phyloP scores from a whole-genome alignment of 1,140 invertebrate species.

The Eriocheir sinensis region DNA sequence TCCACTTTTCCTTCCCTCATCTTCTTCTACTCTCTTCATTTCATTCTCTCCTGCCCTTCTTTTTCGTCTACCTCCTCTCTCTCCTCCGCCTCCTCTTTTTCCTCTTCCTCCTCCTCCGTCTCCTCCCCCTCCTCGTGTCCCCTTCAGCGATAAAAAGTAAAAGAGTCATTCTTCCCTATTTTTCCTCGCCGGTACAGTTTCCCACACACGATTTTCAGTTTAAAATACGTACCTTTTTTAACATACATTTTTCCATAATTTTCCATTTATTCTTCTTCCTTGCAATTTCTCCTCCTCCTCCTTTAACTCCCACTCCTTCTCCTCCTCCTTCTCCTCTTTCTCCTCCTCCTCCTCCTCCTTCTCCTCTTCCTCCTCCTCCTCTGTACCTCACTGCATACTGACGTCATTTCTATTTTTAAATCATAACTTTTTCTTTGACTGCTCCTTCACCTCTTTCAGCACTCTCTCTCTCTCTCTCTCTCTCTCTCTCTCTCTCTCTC shows the following conservation, averaged over 20 bases:
- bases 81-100: not conserved
- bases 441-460: not conserved
- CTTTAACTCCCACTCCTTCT: not conserved
- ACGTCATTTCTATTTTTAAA: not conserved
- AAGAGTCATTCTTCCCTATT: too few relatives aligned
- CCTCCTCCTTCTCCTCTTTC: not conserved
- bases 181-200: too few relatives aligned
- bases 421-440: not conserved
- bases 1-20: not conserved
- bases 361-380: not conserved
- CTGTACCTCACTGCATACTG: not conserved
- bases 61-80: not conserved
- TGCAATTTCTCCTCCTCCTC: not conserved
- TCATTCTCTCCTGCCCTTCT: not conserved
- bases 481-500: constrained; percentile 25
- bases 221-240: too few relatives aligned
- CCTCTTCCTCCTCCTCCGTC: too few relatives aligned
- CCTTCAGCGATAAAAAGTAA: too few relatives aligned
- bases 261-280: too few relatives aligned
- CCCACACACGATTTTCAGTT: too few relatives aligned
- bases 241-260: too few relatives aligned
- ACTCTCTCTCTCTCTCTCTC: constrained; percentile 8
- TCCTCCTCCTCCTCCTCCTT: too few relatives aligned
- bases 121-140: not conserved
- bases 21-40: not conserved